Base-by-base conservation (phyloP, 2,113 vertebrate genomes). In the Mustela lutreola region DNA sequence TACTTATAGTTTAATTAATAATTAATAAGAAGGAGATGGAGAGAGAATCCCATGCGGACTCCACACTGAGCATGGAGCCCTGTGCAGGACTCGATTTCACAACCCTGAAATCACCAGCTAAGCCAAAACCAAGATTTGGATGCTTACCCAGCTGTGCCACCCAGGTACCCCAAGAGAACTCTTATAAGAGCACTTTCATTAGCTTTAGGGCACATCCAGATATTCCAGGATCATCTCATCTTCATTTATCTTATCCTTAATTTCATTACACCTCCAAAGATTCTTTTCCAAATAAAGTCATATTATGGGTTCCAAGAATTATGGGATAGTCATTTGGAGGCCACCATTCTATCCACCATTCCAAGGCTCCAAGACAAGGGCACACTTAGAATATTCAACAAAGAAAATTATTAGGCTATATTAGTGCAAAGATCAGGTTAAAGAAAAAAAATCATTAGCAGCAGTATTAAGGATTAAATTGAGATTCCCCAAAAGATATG, bases 271-370 rank as follows among this genome's bases (percentile, higher is more conserved):
- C 78, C 21, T 39, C 2, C 33, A 70, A 63, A 80, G 11, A 71
- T 33, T 3, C 5, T 33, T 84, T 65, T 79, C 24, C 36, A 73
- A 85, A 39, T 24, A 95, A 89, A 42, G 11, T 14, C 11, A 83
- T 4, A 28, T 24, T 4, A 82, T 36, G 67, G 2, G 7, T 88
- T 76, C 56, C 36, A 93, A 60, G 19, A 70, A 50, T 31, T 76
- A 24, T 1, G 14, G 26, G 2, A 1, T 39, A 36, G 5, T 63
- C 10, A 11, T 50, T 58, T 0, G 3, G 10, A 0, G 4, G 19
- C 1, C 18, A 33, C 2, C 19, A 48, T 94, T 76, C 11, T 60
- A 48, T 0, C 2, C 11, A 80, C 45, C 45, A 24, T 2, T 76
- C 42, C 73, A 75, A 48, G 2, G 5, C 8, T 91, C 19, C 11